These are phyloP conservation scores for Lutraria lutraria DNA, from an alignment of 2,888 invertebrate genomes.

Conservation along the genomic window DNA sequence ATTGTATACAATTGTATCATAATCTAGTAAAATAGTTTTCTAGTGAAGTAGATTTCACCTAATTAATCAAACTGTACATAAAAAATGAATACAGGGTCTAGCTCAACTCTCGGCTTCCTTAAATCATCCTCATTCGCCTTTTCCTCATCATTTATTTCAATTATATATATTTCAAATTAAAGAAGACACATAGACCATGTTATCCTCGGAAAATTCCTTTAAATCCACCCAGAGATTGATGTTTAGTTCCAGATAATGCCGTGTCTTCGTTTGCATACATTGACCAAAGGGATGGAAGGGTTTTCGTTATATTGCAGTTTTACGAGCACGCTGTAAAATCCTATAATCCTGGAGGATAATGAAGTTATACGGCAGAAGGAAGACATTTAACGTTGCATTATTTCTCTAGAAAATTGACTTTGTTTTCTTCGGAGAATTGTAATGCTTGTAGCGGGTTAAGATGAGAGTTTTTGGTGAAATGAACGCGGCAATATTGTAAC, in stretches of 20 bases:
- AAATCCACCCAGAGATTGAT: constrained; percentile 65
- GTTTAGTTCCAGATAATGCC: constrained; percentile 51
- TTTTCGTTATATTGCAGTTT: constrained; percentile 67
- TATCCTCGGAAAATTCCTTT: constrained; percentile 63
- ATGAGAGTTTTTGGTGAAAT: constrained; percentile 32
- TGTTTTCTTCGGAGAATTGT: constrained; percentile 73
- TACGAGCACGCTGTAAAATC: constrained; percentile 58
- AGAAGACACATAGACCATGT: constrained; percentile 54
- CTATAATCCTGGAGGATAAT: constrained; percentile 71
- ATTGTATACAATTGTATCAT: neutral
- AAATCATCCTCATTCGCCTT: constrained; percentile 3
- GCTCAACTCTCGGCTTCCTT: neutral
- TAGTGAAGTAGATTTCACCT: neutral
- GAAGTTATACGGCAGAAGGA: constrained; percentile 66
- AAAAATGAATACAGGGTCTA: neutral
- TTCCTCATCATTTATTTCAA: constrained; percentile 68
- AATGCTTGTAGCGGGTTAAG: constrained; percentile 31
- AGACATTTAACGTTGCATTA: constrained; percentile 76
- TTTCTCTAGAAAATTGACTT: constrained; percentile 80
- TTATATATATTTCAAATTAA: constrained; percentile 65
- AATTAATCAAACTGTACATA: constrained; percentile 19
- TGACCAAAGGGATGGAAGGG: constrained; percentile 63
- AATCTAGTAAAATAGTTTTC: neutral
- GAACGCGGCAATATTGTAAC: constrained; percentile 32
- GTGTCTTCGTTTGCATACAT: constrained; percentile 63